Conservation (phyloP, 2,113 vertebrate species). For the Calidris pugnax region DNA sequence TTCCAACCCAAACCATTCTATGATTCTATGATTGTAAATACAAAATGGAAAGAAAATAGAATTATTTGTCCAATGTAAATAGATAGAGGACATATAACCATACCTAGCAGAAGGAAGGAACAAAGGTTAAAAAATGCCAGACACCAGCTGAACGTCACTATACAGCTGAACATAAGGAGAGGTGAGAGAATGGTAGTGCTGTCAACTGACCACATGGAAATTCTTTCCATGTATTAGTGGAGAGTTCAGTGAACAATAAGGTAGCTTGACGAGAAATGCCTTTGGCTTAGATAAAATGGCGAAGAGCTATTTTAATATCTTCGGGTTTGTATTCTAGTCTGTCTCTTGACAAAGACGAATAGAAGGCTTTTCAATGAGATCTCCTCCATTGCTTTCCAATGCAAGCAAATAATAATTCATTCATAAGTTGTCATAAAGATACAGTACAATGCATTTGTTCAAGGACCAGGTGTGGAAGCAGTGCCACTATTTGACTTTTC, state of each 20-base stretch:
- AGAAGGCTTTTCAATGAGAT: neutral
- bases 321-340: neutral
- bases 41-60: neutral
- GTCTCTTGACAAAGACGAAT: neutral
- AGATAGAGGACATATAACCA: neutral
- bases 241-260: neutral
- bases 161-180: neutral
- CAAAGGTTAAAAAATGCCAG: neutral
- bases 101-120: neutral
- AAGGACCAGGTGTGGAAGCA: conserved; percentile 68
- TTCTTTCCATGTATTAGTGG: neutral
- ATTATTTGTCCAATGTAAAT: neutral
- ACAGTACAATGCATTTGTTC: conserved; percentile 30
- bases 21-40: neutral
- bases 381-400: neutral
- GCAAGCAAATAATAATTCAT: conserved; percentile 1
- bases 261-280: neutral
- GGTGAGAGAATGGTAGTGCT: neutral
- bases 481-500: conserved; percentile 53
- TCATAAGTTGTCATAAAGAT: neutral
- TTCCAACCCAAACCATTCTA: neutral
- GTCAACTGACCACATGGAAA: neutral
- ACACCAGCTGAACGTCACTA: neutral
- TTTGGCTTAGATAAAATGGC: neutral
- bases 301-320: conserved; percentile 11